Percentiles rank a stretch among this genome's conserved stretches.
Conservation (phyloP, 2,797 vertebrate genomes). For the Margarornis squamiger region DNA sequence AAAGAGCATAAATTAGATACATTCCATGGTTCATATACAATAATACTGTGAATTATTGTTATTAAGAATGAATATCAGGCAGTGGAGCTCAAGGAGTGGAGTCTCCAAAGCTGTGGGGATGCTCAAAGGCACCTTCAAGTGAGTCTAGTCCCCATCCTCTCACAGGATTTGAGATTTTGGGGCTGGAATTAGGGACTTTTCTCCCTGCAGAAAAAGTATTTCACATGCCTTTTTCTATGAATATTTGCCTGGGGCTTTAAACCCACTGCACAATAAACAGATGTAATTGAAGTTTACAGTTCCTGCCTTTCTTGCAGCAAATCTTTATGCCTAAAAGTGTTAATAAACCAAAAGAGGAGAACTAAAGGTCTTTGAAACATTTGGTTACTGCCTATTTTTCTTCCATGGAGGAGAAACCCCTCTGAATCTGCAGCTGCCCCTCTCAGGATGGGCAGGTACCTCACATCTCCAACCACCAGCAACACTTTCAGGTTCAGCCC, state of each 20-base stretch:
- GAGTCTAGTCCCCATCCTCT: background rate
- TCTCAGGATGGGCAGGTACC: background rate
- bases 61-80: rapidly evolving
- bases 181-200: background rate
- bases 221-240: background rate
- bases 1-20: background rate
- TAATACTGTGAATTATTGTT: background rate
- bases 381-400: background rate
- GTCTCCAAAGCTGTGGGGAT: background rate
- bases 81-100: background rate
- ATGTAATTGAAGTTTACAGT: background rate
- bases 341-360: background rate
- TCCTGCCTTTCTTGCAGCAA: background rate
- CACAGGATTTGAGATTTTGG: background rate
- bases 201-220: background rate
- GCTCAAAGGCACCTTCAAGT: background rate
- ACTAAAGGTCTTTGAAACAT: rapidly evolving
- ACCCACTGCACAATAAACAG: background rate
- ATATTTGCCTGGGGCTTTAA: background rate
- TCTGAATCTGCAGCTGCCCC: background rate
- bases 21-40: background rate
- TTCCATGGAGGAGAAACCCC: background rate
- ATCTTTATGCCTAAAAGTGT: background rate
- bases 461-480: background rate
- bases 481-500: background rate